A percentile compares a stretch with the other conserved stretches of the same genome.
Evolutionary conservation across 2,888 invertebrate genomes (phyloP).

Genomic region (Seladonia tumulorum): DNA sequence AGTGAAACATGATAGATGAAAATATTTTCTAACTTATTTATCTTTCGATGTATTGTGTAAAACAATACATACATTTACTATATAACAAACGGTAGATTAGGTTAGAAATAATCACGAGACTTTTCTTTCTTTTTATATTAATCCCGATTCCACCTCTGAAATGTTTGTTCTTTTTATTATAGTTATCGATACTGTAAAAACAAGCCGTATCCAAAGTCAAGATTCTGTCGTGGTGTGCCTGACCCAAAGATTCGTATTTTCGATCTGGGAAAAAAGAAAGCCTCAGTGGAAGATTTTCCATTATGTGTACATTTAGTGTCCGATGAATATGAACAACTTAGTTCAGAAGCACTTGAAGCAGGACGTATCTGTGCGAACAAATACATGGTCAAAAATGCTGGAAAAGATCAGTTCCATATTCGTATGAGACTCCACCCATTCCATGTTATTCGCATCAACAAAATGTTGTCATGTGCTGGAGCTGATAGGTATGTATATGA

Average conservation of each 20-base stretch:
- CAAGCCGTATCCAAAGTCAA: slow-evolving; percentile 99
- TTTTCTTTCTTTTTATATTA: background rate
- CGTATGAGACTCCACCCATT: slow-evolving; percentile 99
- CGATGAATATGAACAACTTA: slow-evolving; percentile 99
- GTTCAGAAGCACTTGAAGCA: slow-evolving; percentile 99
- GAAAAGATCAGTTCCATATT: slow-evolving; percentile 99
- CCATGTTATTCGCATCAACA: slow-evolving; percentile 99
- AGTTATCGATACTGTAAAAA: slow-evolving; percentile 99
- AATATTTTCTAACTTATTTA: background rate
- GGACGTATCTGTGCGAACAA: slow-evolving; percentile 99
- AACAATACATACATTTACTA: background rate
- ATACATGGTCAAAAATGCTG: slow-evolving; percentile 98
- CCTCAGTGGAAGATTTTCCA: slow-evolving; percentile 98
- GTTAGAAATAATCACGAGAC: slow-evolving; percentile 1
- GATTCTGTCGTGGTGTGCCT: slow-evolving; percentile 99
- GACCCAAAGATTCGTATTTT: slow-evolving; percentile 99
- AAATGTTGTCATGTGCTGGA: slow-evolving; percentile 99
- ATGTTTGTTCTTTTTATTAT: slow-evolving; percentile 77
- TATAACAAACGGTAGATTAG: background rate
- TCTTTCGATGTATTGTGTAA: background rate
- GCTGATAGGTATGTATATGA: slow-evolving; percentile 96
- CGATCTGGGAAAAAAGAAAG: slow-evolving; percentile 99
- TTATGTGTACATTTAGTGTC: slow-evolving; percentile 99
- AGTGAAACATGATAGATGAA: background rate
- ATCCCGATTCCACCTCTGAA: background rate